Evolutionary conservation across 2,888 invertebrate genomes (phyloP).

Genomic region (Ormyrus thymus): DNA sequence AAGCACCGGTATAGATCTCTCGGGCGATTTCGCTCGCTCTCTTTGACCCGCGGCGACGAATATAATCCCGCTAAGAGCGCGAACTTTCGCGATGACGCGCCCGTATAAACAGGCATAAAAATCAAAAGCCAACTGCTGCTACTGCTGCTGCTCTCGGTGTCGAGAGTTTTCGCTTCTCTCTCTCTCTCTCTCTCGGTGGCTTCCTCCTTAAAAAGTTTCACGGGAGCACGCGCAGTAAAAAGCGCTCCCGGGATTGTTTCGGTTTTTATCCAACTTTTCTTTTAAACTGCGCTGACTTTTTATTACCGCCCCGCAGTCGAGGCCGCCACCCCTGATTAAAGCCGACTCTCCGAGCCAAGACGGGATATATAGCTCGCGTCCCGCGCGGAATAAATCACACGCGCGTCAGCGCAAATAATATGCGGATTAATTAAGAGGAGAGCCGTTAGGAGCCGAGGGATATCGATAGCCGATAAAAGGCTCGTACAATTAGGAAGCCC

Average conservation of each 20-base stretch:
- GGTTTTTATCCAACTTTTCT: not conserved
- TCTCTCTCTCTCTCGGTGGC: not conserved
- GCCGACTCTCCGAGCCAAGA: too few relatives aligned
- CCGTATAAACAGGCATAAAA: conserved; percentile 32
- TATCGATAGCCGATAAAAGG: too few relatives aligned
- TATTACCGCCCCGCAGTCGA: too few relatives aligned
- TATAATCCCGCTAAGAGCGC: conserved; percentile 17
- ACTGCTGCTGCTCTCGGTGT: not conserved
- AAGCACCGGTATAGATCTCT: not conserved
- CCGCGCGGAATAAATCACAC: too few relatives aligned
- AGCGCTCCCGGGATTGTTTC: conserved; percentile 43
- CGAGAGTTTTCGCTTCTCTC: not conserved
- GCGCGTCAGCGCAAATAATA: too few relatives aligned
- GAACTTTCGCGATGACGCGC: conserved; percentile 32
- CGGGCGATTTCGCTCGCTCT: conserved; percentile 2
- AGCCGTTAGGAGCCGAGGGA: too few relatives aligned
- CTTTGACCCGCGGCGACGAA: not conserved
- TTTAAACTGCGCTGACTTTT: too few relatives aligned
- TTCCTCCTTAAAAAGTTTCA: conserved; percentile 41
- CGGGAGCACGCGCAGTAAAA: conserved; percentile 13
- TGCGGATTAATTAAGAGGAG: too few relatives aligned
- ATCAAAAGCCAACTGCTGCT: conserved; percentile 34
- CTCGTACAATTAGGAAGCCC: too few relatives aligned
- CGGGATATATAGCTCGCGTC: too few relatives aligned
- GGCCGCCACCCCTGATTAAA: too few relatives aligned